phyloP scores from a whole-genome alignment of 2,113 vertebrate genomes.

The Haemorhous mexicanus region DNA sequence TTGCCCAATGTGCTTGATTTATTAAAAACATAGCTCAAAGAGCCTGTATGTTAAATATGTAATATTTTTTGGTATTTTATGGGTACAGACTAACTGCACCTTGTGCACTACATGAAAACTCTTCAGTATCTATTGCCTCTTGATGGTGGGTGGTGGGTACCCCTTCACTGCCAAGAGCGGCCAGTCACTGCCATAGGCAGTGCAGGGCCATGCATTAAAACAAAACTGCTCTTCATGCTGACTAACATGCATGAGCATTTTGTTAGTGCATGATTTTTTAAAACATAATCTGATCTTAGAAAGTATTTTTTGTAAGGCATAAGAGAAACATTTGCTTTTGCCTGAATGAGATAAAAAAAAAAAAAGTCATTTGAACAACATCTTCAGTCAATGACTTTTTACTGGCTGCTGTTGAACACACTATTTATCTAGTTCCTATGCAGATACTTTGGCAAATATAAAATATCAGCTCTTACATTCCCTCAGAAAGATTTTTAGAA shows the following conservation, averaged over 20 bases:
- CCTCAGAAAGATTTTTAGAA: background rate
- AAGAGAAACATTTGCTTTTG: background rate
- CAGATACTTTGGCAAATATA: background rate
- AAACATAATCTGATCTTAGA: background rate
- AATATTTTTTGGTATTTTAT: background rate
- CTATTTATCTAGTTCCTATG: background rate
- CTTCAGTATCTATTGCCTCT: rapidly evolving
- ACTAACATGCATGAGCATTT: background rate
- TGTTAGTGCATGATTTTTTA: background rate
- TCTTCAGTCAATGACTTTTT: background rate
- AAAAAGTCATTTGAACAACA: background rate
- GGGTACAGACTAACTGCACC: background rate
- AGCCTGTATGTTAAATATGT: background rate
- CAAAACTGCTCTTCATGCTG: background rate
- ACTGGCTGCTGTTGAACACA: background rate
- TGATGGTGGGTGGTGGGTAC: background rate
- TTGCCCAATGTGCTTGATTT: background rate
- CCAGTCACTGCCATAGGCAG: background rate
- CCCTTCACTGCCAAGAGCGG: background rate
- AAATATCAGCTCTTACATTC: background rate
- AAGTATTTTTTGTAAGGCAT: background rate
- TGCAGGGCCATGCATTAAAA: background rate
- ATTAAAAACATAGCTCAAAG: background rate
- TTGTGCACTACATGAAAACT: background rate
- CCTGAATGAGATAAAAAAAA: background rate